Conservation (phyloP, 2,113 vertebrate species). For the Pampusana beccarii region DNA sequence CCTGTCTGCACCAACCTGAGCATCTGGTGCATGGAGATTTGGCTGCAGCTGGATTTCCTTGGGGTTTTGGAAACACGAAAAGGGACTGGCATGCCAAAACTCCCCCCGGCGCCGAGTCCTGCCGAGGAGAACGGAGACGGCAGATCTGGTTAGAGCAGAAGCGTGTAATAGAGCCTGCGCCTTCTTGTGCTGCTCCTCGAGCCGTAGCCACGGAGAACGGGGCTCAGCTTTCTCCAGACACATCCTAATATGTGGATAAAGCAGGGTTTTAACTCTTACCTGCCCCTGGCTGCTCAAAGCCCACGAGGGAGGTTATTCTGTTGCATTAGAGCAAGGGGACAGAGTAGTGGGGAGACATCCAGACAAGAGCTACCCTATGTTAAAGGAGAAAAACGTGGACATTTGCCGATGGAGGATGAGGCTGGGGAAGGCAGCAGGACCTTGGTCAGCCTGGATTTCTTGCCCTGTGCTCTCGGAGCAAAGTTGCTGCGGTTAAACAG, state of each 20-base stretch:
- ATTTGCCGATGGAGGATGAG: not conserved
- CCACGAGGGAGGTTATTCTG: not conserved
- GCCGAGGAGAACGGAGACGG: not conserved
- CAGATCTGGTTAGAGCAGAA: not conserved
- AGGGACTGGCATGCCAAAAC: not conserved
- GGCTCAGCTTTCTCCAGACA: not conserved
- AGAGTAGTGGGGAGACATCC: too few relatives aligned
- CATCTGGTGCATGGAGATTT: not conserved
- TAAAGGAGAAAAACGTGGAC: not conserved
- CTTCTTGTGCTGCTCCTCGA: not conserved
- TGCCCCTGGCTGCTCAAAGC: not conserved
- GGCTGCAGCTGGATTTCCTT: not conserved
- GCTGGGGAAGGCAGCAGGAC: not conserved
- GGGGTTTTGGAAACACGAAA: not conserved
- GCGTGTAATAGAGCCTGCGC: not conserved
- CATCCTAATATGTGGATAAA: not conserved
- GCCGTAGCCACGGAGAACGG: not conserved
- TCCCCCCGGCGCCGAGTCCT: too few relatives aligned
- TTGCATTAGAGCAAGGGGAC: too few relatives aligned
- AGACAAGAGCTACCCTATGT: not conserved
- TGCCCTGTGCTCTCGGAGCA: not conserved
- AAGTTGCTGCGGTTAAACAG: not conserved
- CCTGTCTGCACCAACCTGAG: not conserved
- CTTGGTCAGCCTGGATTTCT: not conserved
- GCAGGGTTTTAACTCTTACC: not conserved